Conservation (phyloP, 2,797 vertebrate genomes). For the Hozukius guyotensis region DNA sequence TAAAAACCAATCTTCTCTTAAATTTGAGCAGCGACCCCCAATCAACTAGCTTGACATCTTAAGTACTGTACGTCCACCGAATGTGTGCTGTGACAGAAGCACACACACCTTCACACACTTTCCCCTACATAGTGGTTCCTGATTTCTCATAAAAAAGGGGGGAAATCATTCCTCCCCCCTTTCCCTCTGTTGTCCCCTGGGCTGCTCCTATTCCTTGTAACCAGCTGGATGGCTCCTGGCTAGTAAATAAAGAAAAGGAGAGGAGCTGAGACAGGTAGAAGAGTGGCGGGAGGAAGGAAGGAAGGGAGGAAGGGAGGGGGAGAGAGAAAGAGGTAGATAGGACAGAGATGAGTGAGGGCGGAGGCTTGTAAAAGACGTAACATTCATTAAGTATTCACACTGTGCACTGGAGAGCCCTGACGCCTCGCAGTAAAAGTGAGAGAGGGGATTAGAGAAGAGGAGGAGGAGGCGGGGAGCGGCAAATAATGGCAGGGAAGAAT, state of each 20-base stretch:
- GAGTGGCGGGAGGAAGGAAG: background rate
- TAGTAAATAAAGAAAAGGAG: slow-evolving; percentile 60
- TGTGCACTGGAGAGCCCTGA: slow-evolving; percentile 49
- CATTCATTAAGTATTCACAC: slow-evolving; percentile 73
- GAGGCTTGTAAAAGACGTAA: slow-evolving; percentile 62
- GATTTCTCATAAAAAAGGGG: slow-evolving; percentile 4
- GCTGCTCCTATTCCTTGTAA: slow-evolving; percentile 50
- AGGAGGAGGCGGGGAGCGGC: background rate
- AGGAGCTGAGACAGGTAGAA: slow-evolving; percentile 31
- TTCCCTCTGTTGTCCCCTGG: slow-evolving; percentile 30
- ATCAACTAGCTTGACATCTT: slow-evolving; percentile 7
- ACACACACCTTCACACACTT: background rate
- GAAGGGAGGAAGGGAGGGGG: background rate
- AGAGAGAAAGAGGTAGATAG: background rate
- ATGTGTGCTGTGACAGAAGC: background rate
- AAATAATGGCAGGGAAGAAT: slow-evolving; percentile 20
- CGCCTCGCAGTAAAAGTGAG: slow-evolving; percentile 55
- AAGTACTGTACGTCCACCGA: background rate
- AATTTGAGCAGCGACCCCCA: background rate
- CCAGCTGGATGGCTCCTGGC: slow-evolving; percentile 53
- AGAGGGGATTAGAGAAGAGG: slow-evolving; percentile 31
- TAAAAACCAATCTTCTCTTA: background rate
- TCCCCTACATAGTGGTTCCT: background rate
- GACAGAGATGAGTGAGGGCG: slow-evolving; percentile 26
- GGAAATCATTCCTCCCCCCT: background rate